These are phyloP conservation scores for Symphodus melops DNA, from an alignment of 2,113 vertebrate genomes.

Conservation along the genomic window DNA sequence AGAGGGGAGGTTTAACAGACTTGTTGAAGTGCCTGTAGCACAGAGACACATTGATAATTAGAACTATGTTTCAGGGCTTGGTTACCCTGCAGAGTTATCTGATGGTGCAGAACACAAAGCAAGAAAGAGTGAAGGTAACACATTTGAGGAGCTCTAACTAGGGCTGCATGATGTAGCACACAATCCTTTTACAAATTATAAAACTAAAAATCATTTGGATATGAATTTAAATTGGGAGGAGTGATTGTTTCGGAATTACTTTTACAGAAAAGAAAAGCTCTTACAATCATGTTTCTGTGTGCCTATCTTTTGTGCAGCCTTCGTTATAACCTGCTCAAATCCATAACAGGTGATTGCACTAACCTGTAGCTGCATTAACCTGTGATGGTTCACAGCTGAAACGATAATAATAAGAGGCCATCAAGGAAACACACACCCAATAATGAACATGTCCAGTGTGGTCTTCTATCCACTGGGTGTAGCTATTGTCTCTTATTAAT, in stretches of 20 bases:
- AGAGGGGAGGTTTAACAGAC: background rate
- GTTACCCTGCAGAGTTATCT: constrained; percentile 74
- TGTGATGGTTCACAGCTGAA: background rate
- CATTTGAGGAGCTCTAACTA: constrained; percentile 5
- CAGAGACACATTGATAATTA: constrained; percentile 50
- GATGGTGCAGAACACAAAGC: constrained; percentile 72
- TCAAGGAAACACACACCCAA: background rate
- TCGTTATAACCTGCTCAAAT: constrained; percentile 20
- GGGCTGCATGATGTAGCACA: background rate
- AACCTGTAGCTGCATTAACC: constrained; percentile 57
- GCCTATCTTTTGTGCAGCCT: background rate
- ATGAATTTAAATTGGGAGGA: too few relatives aligned
- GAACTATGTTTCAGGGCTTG: constrained; percentile 77
- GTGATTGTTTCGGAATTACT: too few relatives aligned
- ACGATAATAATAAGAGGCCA: constrained; percentile 14
- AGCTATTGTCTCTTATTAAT: constrained; percentile 53
- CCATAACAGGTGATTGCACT: constrained; percentile 39
- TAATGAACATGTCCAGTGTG: constrained; percentile 21
- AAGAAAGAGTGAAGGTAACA: constrained; percentile 75
- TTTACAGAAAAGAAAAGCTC: too few relatives aligned
- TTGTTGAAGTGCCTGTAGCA: constrained; percentile 18
- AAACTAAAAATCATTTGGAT: too few relatives aligned
- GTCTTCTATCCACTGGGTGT: constrained; percentile 57
- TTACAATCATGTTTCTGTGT: too few relatives aligned
- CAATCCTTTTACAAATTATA: too few relatives aligned